Evolutionary conservation across 2,888 invertebrate genomes (phyloP).

Genomic region (Polydrusus tereticollis): DNA sequence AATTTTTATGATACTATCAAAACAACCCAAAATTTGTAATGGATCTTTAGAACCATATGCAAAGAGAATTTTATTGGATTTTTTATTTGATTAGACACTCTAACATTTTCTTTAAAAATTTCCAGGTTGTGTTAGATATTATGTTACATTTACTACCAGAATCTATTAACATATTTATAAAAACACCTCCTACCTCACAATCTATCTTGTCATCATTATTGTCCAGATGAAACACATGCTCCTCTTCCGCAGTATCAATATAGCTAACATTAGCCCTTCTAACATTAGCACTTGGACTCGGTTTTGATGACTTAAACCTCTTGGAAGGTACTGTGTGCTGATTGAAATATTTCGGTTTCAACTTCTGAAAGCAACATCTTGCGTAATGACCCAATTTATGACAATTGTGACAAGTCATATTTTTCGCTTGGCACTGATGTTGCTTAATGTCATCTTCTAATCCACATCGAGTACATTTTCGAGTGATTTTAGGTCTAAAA

Average conservation of each 20-base stretch:
- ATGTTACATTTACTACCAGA: constrained; percentile 28
- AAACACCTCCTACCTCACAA: constrained; percentile 28
- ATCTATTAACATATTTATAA: constrained; percentile 30
- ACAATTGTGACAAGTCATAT: constrained; percentile 4
- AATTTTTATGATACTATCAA: constrained; percentile 41
- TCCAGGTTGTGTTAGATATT: constrained; percentile 14
- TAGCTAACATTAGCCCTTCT: too few species aligned
- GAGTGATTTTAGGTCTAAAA: too few species aligned
- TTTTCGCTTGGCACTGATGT: not conserved
- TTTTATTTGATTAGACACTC: too few species aligned
- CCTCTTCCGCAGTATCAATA: too few species aligned
- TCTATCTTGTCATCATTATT: constrained; percentile 11
- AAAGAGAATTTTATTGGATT: too few species aligned
- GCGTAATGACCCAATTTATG: constrained; percentile 12
- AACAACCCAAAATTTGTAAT: constrained; percentile 46
- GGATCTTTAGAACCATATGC: too few species aligned
- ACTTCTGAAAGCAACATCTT: not conserved
- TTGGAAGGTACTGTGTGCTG: too few species aligned
- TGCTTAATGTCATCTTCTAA: not conserved
- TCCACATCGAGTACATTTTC: too few species aligned
- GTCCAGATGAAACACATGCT: constrained; percentile 6
- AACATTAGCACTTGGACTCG: too few species aligned
- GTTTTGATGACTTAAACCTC: too few species aligned
- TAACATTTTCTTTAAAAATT: constrained; percentile 15
- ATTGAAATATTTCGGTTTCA: not conserved